Base-by-base conservation (phyloP, 2,113 vertebrate species). In the Tinamus guttatus region DNA sequence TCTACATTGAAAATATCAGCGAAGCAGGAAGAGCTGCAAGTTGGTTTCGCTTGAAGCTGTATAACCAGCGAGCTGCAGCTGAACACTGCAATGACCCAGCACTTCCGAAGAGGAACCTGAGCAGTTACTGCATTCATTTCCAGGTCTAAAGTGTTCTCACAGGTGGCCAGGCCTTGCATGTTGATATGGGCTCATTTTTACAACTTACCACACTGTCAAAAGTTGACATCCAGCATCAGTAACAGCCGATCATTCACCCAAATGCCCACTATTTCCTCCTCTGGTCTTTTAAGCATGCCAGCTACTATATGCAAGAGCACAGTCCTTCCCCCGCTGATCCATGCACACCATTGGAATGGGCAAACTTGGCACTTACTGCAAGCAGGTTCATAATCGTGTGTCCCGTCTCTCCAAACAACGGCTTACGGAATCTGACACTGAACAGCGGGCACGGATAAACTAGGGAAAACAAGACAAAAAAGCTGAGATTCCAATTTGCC, bases 351-450 rank as follows among this genome's bases (percentile, higher is more conserved):
- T 4, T 3, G 34, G 63, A 78, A 85, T 21, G 3, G 7, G 41
- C 41, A 21, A 67, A 32, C 58, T 30, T 52, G 62, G 73, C 80
- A 98, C 99, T 99, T 97, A 99, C 99, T 63, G 99, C 99, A 54
- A 99, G 98, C 81, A 99, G 98, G 97, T 99, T 99, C 98, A 99
- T 99, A 95, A 99, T 99, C 2, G 99, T 99, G 98, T 99, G 99
- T 58, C 99, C 99, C 1, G 99, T 99, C 96, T 99, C 99, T 96
- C 99, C 99, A 79, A 99, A 99, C 56, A 99, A 98, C 18, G 99
- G 99, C 93, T 99, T 99, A 87, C 99, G 98, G 97, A 99, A 99
- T 94, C 99, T 98, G 89, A 99, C 99, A 45, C 99, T 99, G 97
- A 99, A 99, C 90, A 99, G 98, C 1, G 99, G 99, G 93, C 99